A percentile compares a stretch with the other conserved stretches of the same genome.
phyloP scores from a whole-genome alignment of 2,113 vertebrate genomes.

The Oceanodroma tethys region DNA sequence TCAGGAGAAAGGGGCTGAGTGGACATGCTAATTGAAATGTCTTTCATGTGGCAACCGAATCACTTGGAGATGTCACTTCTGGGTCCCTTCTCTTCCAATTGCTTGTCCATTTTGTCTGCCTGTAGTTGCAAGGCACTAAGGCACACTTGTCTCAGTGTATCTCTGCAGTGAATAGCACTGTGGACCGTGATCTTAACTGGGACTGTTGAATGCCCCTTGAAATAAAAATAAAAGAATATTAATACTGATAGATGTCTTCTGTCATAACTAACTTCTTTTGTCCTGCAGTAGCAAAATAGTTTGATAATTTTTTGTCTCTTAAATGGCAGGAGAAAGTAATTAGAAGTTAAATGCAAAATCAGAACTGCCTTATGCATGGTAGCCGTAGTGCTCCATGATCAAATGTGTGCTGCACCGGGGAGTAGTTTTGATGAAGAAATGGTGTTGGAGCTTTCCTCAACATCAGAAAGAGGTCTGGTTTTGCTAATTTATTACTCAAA shows the following conservation, averaged over 20 bases:
- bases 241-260: not conserved
- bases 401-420: not conserved
- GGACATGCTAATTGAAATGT: not conserved
- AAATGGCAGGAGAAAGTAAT: not conserved
- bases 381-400: not conserved
- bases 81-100: not conserved
- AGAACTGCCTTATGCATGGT: not conserved
- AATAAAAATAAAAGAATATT: not conserved
- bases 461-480: not conserved
- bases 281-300: not conserved
- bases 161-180: not conserved
- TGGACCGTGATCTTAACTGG: not conserved
- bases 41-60: not conserved
- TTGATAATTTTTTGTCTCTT: not conserved
- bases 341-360: not conserved
- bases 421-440: not conserved
- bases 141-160: not conserved
- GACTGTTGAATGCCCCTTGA: not conserved
- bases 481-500: not conserved
- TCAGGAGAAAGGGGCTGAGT: not conserved
- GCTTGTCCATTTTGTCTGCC: not conserved
- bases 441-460: not conserved
- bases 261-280: not conserved
- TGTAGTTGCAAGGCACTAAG: not conserved
- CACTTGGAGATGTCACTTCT: not conserved